These are phyloP conservation scores for Heliconius nattereri DNA, from an alignment of 1,140 invertebrate genomes.

Conservation along the genomic window DNA sequence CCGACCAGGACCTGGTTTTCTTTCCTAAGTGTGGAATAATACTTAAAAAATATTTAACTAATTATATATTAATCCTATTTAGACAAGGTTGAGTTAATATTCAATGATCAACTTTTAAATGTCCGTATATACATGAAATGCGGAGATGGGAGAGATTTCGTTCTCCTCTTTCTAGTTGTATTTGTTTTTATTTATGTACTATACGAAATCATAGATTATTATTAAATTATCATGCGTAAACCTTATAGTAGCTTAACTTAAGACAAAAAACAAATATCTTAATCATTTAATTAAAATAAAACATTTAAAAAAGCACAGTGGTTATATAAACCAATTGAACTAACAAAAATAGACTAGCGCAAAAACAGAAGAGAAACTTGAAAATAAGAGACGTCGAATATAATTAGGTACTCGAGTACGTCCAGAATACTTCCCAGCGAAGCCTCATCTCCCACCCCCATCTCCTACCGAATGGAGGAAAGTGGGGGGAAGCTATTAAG, in stretches of 20 bases:
- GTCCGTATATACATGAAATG: too few species aligned
- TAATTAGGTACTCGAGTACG: conserved; percentile 45
- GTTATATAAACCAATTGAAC: conserved; percentile 2
- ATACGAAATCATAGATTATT: not conserved
- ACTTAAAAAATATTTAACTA: too few species aligned
- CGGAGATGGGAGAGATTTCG: not conserved
- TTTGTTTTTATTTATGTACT: not conserved
- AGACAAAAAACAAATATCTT: not conserved
- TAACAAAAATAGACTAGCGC: not conserved
- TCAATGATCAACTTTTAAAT: too few species aligned
- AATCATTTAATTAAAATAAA: not conserved
- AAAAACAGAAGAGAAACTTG: conserved; percentile 14
- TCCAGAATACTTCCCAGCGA: conserved; percentile 57
- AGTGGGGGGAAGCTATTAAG: conserved; percentile 79
- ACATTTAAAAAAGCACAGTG: not conserved
- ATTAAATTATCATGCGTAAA: not conserved
- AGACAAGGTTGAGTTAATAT: too few species aligned
- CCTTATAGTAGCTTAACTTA: not conserved
- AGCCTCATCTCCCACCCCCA: conserved; percentile 46
- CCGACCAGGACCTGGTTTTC: too few species aligned
- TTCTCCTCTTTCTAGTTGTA: not conserved
- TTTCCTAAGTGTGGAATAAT: too few species aligned
- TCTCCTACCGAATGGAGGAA: conserved; percentile 31
- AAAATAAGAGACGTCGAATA: conserved; percentile 38
- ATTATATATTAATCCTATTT: too few species aligned